phyloP scores from a whole-genome alignment of 2,113 vertebrate genomes.

The Aramus guarauna region DNA sequence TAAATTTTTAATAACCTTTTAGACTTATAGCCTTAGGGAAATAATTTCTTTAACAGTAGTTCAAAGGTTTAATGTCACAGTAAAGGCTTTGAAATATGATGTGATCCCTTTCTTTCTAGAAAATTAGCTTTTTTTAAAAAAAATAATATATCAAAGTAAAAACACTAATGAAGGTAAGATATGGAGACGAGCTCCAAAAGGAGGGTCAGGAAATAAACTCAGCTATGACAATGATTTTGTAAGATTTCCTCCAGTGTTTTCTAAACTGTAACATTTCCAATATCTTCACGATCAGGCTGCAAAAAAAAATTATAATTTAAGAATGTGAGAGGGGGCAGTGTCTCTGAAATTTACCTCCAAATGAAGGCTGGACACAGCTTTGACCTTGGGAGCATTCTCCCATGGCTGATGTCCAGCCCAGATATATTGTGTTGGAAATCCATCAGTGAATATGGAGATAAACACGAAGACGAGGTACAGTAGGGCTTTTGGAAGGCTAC shows the following conservation, averaged over 20 bases:
- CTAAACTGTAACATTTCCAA: not conserved
- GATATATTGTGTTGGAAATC: not conserved
- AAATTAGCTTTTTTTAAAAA: constrained; percentile 29
- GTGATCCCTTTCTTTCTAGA: constrained; percentile 62
- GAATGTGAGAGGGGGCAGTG: accelerated
- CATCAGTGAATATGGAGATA: not conserved
- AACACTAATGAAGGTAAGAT: constrained; percentile 54
- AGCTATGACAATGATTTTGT: not conserved
- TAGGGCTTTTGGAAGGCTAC: not conserved
- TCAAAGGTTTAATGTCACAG: constrained; percentile 69
- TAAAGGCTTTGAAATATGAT: constrained; percentile 66
- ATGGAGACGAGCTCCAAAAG: constrained; percentile 17
- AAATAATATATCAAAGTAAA: constrained; percentile 54
- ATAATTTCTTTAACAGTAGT: constrained; percentile 63
- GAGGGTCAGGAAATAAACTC: not conserved
- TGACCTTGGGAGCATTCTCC: not conserved
- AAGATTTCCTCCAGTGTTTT: constrained; percentile 1
- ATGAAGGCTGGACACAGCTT: not conserved
- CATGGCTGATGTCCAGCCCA: no score
- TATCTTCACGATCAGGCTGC: not conserved
- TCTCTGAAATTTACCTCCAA: not conserved
- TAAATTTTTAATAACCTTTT: constrained; percentile 75
- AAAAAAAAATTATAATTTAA: not conserved
- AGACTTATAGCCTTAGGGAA: constrained; percentile 58
- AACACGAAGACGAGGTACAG: not conserved